Evolutionary conservation across 2,888 invertebrate species (phyloP).

Genomic region (Mechanitis messenoides): DNA sequence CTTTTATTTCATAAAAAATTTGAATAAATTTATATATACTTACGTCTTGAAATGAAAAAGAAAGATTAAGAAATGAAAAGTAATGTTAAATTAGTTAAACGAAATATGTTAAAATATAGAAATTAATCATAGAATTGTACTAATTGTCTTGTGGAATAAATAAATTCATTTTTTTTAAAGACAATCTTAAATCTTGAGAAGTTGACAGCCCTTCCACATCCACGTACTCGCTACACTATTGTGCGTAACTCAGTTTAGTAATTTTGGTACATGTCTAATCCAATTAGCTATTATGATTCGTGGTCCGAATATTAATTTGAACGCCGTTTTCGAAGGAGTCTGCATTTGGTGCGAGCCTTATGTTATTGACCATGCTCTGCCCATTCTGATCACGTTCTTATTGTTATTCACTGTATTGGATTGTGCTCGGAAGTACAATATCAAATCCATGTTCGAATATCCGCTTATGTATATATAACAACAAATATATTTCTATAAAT

Average conservation of each 20-base stretch:
- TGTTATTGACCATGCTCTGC: slow-evolving; percentile 14
- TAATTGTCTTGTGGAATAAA: background rate
- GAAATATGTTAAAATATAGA: too few species aligned
- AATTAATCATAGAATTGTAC: too few species aligned
- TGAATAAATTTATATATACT: too few species aligned
- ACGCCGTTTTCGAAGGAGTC: slow-evolving; percentile 59
- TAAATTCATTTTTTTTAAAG: too few species aligned
- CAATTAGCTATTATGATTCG: slow-evolving; percentile 77
- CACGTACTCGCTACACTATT: slow-evolving; percentile 60
- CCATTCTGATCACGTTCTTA: background rate
- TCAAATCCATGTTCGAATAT: background rate
- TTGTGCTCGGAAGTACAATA: background rate
- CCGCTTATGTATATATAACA: background rate
- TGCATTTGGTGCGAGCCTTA: slow-evolving; percentile 50
- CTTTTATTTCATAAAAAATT: too few species aligned
- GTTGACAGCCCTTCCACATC: slow-evolving; percentile 32
- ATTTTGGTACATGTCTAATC: slow-evolving; percentile 75
- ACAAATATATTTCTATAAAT: background rate
- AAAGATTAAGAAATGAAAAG: too few species aligned
- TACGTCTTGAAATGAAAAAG: too few species aligned
- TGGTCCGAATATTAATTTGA: slow-evolving; percentile 72
- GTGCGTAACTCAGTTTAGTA: slow-evolving; percentile 70
- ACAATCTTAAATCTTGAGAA: slow-evolving; percentile 8
- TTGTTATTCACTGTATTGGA: slow-evolving; percentile 5
- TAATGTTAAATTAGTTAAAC: too few species aligned